Base-by-base conservation (phyloP, 2,113 vertebrate species). In the Suricata suricatta region DNA sequence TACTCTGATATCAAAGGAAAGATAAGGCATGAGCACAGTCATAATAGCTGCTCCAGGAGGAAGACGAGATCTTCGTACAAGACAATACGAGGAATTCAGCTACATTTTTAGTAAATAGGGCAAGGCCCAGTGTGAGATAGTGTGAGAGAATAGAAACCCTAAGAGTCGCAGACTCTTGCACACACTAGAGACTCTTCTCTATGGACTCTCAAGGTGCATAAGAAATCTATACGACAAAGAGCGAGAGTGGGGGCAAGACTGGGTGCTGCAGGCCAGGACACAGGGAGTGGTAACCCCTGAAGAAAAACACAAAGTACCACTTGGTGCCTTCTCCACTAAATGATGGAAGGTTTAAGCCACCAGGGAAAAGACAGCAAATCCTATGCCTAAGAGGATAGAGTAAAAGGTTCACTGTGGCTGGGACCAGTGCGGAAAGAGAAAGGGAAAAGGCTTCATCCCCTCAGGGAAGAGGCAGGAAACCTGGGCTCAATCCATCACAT, bases 1-100 rank as follows among this genome's bases (percentile, higher is more conserved):
- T 87, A 29, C 63, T 64, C 64, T 41, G 33, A 87, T 71, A 97
- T 97, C 98, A 97, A 97, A 96, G 88, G 88, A 69, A 89, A 93
- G 64, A 5, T 41, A 69, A 63, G 79, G 71, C 38, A 1, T 68
- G 44, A 44, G 54, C 87, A 7, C 21, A 33, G 15, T 44, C 52
- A 14, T 76, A 38, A 69, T 6, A 66, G 79, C 81, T 84, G 81
- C 35, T 60, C 13, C 69, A 35, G n/a, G 35, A 81, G 35, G 44
- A 83, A 74, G 35, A 90, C 7, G 29, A 83, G 63, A 66, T 79
- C 90, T 76, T 85, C 33, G 6, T 15, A 41, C 3, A 23, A 83
- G n/a, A 72, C 15, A 44, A 69, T 47, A n/a, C 35, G 90, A 82
- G 84, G 63, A 68, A 95, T 77, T 81, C 16, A 0, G 38, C 19